Percentiles rank a stretch among this genome's conserved stretches.
Evolutionary conservation across 1,140 invertebrate species (phyloP).

Genomic region (Leptinotarsa texana): DNA sequence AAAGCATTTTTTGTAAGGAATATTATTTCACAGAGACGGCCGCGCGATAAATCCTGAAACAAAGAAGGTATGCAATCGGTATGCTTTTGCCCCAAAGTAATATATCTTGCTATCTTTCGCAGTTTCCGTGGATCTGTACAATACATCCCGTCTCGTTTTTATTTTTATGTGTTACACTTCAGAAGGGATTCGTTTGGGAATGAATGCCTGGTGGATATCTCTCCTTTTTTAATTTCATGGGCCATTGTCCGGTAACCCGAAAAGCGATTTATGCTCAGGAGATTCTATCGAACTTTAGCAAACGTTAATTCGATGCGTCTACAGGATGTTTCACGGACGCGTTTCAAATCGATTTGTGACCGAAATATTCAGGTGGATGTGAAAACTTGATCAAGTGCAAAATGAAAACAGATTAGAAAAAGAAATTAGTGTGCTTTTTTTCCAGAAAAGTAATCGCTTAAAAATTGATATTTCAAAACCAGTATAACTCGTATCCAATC

Average conservation of each 20-base stretch:
- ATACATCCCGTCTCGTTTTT: conserved; percentile 14
- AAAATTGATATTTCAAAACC: too few relatives aligned
- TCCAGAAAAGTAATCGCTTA: too few relatives aligned
- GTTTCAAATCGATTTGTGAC: too few relatives aligned
- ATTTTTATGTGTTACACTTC: conserved; percentile 31
- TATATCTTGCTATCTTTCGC: conserved; percentile 31
- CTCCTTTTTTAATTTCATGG: conserved; percentile 28
- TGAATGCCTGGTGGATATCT: conserved; percentile 14
- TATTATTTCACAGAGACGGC: conserved; percentile 26
- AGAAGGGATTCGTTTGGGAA: conserved; percentile 21
- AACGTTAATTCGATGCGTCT: not conserved
- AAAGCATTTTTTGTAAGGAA: conserved; percentile 27
- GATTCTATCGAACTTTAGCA: conserved; percentile 18
- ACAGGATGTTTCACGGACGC: not conserved
- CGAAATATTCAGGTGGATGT: too few relatives aligned
- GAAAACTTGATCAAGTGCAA: too few relatives aligned
- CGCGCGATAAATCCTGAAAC: conserved; percentile 32
- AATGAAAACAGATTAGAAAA: too few relatives aligned
- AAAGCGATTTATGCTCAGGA: conserved; percentile 23
- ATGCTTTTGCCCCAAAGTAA: conserved; percentile 29
- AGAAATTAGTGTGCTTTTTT: too few relatives aligned
- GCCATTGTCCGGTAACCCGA: conserved; percentile 25
- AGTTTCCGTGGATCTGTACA: conserved; percentile 22
- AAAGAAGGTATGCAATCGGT: conserved; percentile 31
- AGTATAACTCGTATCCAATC: too few relatives aligned